Evolutionary conservation across 2,797 vertebrate genomes (phyloP).

Genomic region (Peromyscus attwateri): DNA sequence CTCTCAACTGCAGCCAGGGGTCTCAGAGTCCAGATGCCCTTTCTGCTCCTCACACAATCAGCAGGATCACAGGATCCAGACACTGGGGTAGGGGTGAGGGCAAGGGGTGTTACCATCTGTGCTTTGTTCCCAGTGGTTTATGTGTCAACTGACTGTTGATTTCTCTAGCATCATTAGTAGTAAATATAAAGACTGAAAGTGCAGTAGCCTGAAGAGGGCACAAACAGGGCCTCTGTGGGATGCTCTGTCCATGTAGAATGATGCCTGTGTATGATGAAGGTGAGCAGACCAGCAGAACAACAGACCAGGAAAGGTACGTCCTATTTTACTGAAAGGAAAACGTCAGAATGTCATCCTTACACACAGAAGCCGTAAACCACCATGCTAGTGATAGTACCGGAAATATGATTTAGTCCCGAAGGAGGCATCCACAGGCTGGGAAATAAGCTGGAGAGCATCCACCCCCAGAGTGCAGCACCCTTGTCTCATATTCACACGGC

Average conservation of each 20-base stretch:
- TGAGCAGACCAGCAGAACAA: background rate
- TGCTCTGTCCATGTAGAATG: conserved; percentile 5
- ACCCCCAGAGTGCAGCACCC: background rate
- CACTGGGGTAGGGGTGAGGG: background rate
- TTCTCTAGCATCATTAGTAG: conserved; percentile 53
- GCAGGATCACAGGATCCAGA: background rate
- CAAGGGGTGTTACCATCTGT: conserved; percentile 46
- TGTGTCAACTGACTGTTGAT: background rate
- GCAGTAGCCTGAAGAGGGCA: conserved; percentile 34
- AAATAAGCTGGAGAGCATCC: conserved; percentile 70
- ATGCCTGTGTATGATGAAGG: background rate
- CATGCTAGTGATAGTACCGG: conserved; percentile 52
- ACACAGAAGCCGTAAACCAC: conserved; percentile 62
- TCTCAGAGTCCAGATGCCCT: conserved; percentile 22
- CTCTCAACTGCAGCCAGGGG: background rate
- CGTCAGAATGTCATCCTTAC: background rate
- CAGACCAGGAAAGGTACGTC: background rate
- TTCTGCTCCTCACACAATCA: conserved; percentile 32
- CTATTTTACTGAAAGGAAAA: too few species aligned
- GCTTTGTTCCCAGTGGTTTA: background rate
- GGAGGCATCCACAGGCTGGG: conserved; percentile 79
- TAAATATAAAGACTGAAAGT: conserved; percentile 70
- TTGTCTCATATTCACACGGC: background rate
- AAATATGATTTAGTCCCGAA: conserved; percentile 73
- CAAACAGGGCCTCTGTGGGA: background rate